Evolutionary conservation across 64 coral and sea anemone genomes (phyloP).

Genomic region (Pachyseris speciosa): DNA sequence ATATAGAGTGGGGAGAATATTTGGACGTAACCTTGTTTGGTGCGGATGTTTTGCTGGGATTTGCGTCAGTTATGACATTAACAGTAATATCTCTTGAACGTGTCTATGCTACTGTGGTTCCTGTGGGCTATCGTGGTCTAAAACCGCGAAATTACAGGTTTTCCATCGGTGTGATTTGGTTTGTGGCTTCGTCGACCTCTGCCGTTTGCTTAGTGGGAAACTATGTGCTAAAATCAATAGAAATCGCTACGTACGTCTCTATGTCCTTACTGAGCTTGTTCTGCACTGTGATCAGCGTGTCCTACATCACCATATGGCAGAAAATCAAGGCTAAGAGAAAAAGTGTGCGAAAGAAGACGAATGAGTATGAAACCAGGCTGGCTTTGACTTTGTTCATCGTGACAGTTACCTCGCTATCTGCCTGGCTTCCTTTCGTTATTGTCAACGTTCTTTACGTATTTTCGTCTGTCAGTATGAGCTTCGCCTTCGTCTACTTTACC

Average conservation of each 20-base stretch:
- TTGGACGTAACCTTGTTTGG: conserved; percentile 8
- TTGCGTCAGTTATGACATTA: conserved; percentile 48
- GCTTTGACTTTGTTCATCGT: conserved; percentile 63
- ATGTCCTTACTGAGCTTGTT: conserved; percentile 24
- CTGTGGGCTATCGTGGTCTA: conserved; percentile 25
- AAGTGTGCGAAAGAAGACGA: conserved; percentile 20
- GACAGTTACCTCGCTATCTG: conserved; percentile 43
- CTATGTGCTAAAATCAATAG: conserved; percentile 4
- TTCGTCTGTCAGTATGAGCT: neutral
- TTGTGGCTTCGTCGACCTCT: neutral
- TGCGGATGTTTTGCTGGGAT: conserved; percentile 18
- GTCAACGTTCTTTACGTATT: conserved; percentile 15
- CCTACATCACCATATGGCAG: conserved; percentile 47
- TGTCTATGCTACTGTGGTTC: conserved; percentile 43
- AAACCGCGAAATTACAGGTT: neutral
- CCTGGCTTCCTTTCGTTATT: conserved; percentile 55
- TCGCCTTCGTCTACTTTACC: conserved; percentile 24
- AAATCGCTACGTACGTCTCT: conserved; percentile 24
- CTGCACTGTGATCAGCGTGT: conserved; percentile 31
- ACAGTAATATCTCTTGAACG: conserved; percentile 70
- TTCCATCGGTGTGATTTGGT: conserved; percentile 36
- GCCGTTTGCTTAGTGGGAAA: conserved; percentile 3
- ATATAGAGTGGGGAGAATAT: neutral
- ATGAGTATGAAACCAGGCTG: conserved; percentile 59
- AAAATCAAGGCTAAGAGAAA: conserved; percentile 25